These are phyloP conservation scores for Hydrophis major DNA, from an alignment of 2,797 vertebrate species.

Conservation along the genomic window DNA sequence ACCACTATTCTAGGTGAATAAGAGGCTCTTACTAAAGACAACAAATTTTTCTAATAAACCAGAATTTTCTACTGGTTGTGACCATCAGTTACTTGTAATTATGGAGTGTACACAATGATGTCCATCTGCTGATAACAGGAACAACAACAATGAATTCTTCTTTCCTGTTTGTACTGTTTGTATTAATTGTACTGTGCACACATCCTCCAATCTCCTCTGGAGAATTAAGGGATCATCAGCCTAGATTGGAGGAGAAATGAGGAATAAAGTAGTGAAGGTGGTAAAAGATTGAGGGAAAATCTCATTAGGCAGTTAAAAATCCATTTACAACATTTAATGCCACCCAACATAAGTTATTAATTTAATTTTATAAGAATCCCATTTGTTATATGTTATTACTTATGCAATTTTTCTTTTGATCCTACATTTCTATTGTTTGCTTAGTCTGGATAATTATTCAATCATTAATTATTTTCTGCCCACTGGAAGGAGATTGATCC, in stretches of 20 bases:
- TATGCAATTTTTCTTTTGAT: background rate
- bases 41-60: background rate
- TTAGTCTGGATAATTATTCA: background rate
- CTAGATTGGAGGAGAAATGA: background rate
- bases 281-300: background rate
- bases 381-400: background rate
- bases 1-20: conserved; percentile 92
- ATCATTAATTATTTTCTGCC: conserved; percentile 25
- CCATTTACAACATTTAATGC: background rate
- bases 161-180: background rate
- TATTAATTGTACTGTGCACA: background rate
- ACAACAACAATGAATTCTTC: background rate
- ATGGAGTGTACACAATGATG: background rate
- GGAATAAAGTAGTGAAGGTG: background rate
- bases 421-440: background rate
- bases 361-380: background rate
- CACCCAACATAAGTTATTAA: background rate
- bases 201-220: background rate
- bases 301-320: background rate
- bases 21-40: background rate
- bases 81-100: background rate
- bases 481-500: background rate
- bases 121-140: background rate
- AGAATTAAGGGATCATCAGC: background rate
- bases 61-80: background rate